Percentiles rank a stretch among this genome's conserved stretches.
These are phyloP conservation scores for Oceanodroma leucorhoa DNA, from an alignment of 2,797 vertebrate genomes.

Conservation along the genomic window DNA sequence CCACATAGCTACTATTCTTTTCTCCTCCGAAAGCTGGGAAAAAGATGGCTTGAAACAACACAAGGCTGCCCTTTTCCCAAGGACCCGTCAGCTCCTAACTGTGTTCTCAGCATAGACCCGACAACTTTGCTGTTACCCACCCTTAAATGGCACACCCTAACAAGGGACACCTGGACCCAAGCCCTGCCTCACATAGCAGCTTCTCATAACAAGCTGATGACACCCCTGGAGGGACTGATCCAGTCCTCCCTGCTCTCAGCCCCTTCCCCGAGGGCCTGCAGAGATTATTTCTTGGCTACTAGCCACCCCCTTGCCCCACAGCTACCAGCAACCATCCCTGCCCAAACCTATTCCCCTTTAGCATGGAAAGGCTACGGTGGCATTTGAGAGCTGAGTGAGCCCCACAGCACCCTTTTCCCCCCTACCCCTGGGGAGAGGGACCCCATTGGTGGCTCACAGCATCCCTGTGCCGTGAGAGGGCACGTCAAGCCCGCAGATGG, in stretches of 20 bases:
- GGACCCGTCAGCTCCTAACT: not conserved
- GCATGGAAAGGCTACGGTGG: accelerated
- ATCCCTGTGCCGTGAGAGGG: not conserved
- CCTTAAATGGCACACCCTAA: not conserved
- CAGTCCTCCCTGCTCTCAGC: not conserved
- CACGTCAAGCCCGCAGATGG: not conserved
- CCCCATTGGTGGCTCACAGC: not conserved
- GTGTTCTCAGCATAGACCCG: not conserved
- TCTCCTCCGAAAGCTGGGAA: not conserved
- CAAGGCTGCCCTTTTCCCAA: not conserved
- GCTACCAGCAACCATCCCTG: accelerated
- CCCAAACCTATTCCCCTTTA: not conserved
- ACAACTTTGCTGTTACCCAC: not conserved
- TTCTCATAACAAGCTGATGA: not conserved
- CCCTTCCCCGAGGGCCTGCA: not conserved
- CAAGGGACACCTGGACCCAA: not conserved
- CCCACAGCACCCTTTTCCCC: not conserved
- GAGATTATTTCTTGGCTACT: not conserved
- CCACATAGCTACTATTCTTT: not conserved
- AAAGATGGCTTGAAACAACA: not conserved
- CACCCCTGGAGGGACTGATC: not conserved
- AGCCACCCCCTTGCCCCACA: not conserved
- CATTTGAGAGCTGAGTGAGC: not conserved
- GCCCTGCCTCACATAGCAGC: not conserved
- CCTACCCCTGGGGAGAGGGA: not conserved